Conservation (phyloP, 1,140 invertebrate genomes). For the Trissolcus basalis region DNA sequence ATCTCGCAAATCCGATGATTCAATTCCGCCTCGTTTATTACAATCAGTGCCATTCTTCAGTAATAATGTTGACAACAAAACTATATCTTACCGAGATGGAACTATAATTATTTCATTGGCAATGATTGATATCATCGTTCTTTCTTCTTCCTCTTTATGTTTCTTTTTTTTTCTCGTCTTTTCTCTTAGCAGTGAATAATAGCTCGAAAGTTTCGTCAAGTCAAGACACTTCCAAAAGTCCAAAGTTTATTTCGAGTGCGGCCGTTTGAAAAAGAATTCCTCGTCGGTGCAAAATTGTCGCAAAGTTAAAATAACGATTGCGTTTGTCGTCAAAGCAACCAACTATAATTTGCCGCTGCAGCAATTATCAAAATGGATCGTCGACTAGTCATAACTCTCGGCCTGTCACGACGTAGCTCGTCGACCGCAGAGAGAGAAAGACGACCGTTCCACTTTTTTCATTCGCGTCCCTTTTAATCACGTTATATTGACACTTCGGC, state of each 20-base stretch:
- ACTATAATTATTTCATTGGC: neutral
- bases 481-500: conserved; percentile 54
- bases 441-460: conserved; percentile 48
- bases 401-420: conserved; percentile 44
- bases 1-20: conserved; percentile 18
- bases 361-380: conserved; percentile 59
- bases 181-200: neutral
- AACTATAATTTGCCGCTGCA: conserved; percentile 47
- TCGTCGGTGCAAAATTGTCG: conserved; percentile 22
- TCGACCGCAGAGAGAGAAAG: conserved; percentile 26
- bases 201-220: conserved; percentile 5
- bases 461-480: conserved; percentile 55
- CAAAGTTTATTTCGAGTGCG: conserved; percentile 12
- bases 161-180: too few relatives aligned
- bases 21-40: neutral
- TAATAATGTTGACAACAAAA: neutral
- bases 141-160: neutral
- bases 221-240: conserved; percentile 7
- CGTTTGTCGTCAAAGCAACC: conserved; percentile 23
- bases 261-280: conserved; percentile 15
- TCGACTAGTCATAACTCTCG: conserved; percentile 52
- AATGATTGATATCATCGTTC: neutral
- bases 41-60: too few relatives aligned
- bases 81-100: too few relatives aligned
- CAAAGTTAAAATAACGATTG: conserved; percentile 37